Percentiles rank a stretch among this genome's conserved stretches.
These are phyloP conservation scores for Vanessa atalanta DNA, from an alignment of 1,140 invertebrate genomes.

Conservation along the genomic window DNA sequence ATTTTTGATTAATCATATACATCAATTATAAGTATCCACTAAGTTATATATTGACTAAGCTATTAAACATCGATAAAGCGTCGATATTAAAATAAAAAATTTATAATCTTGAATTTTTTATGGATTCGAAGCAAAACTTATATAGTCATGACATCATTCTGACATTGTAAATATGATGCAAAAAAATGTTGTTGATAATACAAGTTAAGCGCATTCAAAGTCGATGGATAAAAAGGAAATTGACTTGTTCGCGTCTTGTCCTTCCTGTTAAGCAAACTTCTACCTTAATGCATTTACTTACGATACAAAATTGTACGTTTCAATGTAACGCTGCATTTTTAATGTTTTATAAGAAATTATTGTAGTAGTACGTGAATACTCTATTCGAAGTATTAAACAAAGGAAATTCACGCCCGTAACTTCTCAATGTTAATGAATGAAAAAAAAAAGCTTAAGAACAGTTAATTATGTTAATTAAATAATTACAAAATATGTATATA, in stretches of 20 bases:
- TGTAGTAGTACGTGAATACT: not conserved
- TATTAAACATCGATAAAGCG: no score
- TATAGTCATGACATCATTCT: conserved; percentile 1
- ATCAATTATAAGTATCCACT: no score
- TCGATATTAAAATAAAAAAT: not conserved
- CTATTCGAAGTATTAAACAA: not conserved
- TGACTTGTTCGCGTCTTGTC: conserved; percentile 2
- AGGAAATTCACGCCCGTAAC: conserved; percentile 1
- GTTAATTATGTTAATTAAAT: conserved; percentile 17
- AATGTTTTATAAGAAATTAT: conserved; percentile 8
- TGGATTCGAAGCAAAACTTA: not conserved
- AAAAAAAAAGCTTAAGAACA: conserved; percentile 24
- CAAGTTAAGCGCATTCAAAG: conserved; percentile 13
- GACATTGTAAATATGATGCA: conserved; percentile 3
- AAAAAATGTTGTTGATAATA: conserved; percentile 12
- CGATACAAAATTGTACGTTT: not conserved
- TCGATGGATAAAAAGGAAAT: conserved; percentile 13
- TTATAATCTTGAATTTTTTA: not conserved
- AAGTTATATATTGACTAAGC: no score
- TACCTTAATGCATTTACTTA: not conserved
- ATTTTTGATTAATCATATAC: no score
- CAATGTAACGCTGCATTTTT: not conserved
- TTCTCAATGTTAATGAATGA: conserved; percentile 4
- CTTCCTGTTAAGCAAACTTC: not conserved
- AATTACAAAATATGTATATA: not conserved